Evolutionary conservation across 2,888 invertebrate species (phyloP).

Genomic region (Polydrusus pterygomalis): DNA sequence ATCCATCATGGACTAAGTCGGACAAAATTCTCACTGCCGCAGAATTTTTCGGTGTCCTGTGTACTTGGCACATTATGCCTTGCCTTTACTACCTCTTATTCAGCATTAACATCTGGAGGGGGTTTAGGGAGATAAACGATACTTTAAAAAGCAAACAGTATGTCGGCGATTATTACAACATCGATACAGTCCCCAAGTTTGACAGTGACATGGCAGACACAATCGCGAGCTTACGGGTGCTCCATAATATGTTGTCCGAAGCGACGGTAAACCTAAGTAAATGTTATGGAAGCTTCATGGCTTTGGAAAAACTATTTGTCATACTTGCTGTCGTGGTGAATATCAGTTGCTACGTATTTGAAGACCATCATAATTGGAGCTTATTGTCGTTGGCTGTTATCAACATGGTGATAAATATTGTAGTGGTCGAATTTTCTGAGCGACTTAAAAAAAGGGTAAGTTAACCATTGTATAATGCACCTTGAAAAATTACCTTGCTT

Average conservation of each 20-base stretch:
- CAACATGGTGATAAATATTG: slow-evolving; percentile 17
- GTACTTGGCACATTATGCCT: slow-evolving; percentile 60
- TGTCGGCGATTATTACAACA: slow-evolving; percentile 44
- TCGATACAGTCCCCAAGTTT: slow-evolving; percentile 24
- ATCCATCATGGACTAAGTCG: background rate
- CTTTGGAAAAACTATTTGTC: slow-evolving; percentile 59
- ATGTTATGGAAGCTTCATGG: slow-evolving; percentile 60
- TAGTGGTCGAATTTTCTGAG: background rate
- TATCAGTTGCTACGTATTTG: slow-evolving; percentile 55
- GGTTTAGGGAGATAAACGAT: slow-evolving; percentile 58
- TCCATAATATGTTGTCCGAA: slow-evolving; percentile 59
- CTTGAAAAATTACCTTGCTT: too few species aligned
- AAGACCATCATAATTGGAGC: slow-evolving; percentile 37
- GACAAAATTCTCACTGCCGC: slow-evolving; percentile 29
- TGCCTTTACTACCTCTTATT: slow-evolving; percentile 59
- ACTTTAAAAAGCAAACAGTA: slow-evolving; percentile 47
- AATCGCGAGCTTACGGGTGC: slow-evolving; percentile 55
- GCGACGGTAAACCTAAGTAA: slow-evolving; percentile 58
- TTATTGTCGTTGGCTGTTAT: slow-evolving; percentile 56
- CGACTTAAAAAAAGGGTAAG: slow-evolving; percentile 42
- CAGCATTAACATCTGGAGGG: slow-evolving; percentile 49
- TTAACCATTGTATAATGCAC: background rate
- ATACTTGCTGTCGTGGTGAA: slow-evolving; percentile 59
- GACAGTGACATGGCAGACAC: slow-evolving; percentile 49
- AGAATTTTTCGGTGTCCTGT: slow-evolving; percentile 57